A percentile compares a stretch with the other conserved stretches of the same genome.
These are phyloP conservation scores for Uromys caudimaculatus DNA, from an alignment of 2,797 vertebrate species.

Conservation along the genomic window DNA sequence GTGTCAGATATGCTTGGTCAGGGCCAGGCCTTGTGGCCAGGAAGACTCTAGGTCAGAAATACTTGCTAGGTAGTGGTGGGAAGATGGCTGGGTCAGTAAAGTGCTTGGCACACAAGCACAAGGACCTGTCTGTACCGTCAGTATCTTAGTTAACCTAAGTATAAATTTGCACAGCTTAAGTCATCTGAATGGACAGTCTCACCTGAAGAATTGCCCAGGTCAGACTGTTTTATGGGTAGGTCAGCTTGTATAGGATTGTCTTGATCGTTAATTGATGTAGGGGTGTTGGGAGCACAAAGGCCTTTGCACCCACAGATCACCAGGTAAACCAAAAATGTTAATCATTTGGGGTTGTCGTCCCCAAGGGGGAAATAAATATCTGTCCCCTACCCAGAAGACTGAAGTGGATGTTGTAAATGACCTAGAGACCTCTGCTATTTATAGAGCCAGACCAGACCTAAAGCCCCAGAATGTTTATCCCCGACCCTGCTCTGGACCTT, in stretches of 20 bases:
- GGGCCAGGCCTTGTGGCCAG: not conserved
- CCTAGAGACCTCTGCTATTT: not conserved
- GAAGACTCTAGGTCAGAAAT: not conserved
- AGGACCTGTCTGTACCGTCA: not conserved
- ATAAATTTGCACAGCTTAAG: not conserved
- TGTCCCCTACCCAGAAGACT: not conserved
- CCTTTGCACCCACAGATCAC: not conserved
- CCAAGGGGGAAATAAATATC: not conserved
- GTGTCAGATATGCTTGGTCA: not conserved
- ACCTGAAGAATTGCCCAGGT: too few species aligned
- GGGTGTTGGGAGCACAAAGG: not conserved
- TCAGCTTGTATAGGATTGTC: not conserved
- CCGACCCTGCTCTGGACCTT: not conserved
- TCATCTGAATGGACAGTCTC: not conserved
- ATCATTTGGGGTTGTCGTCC: not conserved
- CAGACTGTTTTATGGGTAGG: not conserved
- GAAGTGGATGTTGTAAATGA: not conserved
- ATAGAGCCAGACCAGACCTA: not conserved
- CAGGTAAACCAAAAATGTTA: not conserved
- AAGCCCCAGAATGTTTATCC: too few species aligned
- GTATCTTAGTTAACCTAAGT: not conserved
- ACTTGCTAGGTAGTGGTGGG: not conserved
- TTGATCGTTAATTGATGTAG: not conserved
- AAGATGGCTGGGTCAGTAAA: not conserved
- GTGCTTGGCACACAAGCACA: not conserved